Conservation (phyloP, 1,140 invertebrate genomes). For the Lethocerus indicus region DNA sequence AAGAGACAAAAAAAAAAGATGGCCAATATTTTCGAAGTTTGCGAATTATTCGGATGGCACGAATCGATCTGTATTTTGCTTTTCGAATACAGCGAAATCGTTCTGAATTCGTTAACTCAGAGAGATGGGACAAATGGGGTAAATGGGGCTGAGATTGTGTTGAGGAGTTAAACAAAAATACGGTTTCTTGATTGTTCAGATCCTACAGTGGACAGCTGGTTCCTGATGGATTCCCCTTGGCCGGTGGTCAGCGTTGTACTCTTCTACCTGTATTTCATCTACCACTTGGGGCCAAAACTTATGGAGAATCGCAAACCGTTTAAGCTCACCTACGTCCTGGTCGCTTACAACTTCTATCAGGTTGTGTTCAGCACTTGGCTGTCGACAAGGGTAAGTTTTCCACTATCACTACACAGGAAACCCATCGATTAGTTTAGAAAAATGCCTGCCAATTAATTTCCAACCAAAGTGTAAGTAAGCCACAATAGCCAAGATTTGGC, state of each 20-base stretch:
- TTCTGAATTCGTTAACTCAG: no score
- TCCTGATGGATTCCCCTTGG: conserved; percentile 47
- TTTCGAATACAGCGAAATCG: no score
- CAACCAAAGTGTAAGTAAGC: neutral
- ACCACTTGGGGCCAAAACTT: conserved; percentile 47
- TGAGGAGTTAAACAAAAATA: no score
- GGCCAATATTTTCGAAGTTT: no score
- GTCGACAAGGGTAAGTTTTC: conserved; percentile 32
- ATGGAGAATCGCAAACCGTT: conserved; percentile 50
- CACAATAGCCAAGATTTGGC: neutral
- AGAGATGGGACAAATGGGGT: no score
- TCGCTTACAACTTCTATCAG: conserved; percentile 51
- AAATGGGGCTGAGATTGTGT: no score
- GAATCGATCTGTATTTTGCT: no score
- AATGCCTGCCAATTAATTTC: neutral
- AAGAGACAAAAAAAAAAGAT: no score
- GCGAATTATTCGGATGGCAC: no score
- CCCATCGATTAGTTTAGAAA: neutral
- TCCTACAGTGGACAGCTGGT: conserved; percentile 45
- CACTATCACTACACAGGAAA: neutral
- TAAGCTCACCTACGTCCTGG: conserved; percentile 39
- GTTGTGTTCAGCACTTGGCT: conserved; percentile 47
- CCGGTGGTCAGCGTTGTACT: conserved; percentile 43
- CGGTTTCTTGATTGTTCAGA: conserved; percentile 26
- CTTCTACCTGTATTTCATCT: conserved; percentile 43